A percentile compares a stretch with the other conserved stretches of the same genome.
Conservation (phyloP, 1,140 invertebrate species). For the Pomacea maculata region DNA sequence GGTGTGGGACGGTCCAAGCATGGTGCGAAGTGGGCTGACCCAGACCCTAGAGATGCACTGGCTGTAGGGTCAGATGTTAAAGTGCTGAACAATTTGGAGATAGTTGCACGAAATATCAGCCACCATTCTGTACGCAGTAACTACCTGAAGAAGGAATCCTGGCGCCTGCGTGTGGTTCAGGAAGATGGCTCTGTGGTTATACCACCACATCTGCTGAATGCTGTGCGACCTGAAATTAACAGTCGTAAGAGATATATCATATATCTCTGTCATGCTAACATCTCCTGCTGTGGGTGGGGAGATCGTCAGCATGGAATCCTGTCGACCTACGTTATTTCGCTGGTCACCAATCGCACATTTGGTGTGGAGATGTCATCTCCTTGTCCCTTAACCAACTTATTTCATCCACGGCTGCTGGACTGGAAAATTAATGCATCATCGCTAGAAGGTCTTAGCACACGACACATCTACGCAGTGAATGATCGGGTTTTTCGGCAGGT, state of each 20-base stretch:
- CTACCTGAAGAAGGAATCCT: slow-evolving; percentile 4
- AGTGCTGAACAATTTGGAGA: slow-evolving; percentile 20
- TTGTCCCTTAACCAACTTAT: slow-evolving; percentile 32
- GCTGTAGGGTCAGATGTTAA: background rate
- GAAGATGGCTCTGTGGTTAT: slow-evolving; percentile 3
- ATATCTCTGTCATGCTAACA: slow-evolving; percentile 33
- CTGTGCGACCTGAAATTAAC: background rate
- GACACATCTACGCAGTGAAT: slow-evolving; percentile 35
- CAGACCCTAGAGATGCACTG: background rate
- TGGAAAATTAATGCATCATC: slow-evolving; percentile 34
- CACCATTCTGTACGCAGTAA: background rate
- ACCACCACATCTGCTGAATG: background rate
- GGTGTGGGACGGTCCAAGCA: background rate
- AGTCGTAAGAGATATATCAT: slow-evolving; percentile 31
- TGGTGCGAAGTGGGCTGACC: background rate
- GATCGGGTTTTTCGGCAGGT: slow-evolving; percentile 34
- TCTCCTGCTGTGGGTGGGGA: slow-evolving; percentile 43
- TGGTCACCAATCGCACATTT: slow-evolving; percentile 39
- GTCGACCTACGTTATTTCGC: slow-evolving; percentile 38
- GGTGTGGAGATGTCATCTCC: slow-evolving; percentile 38
- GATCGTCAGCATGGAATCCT: slow-evolving; percentile 44
- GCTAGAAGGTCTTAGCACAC: slow-evolving; percentile 26
- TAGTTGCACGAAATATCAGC: slow-evolving; percentile 15
- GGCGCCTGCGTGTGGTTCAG: slow-evolving; percentile 2
- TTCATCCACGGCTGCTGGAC: slow-evolving; percentile 36